phyloP scores from a whole-genome alignment of 1,140 invertebrate genomes.

The Leptonema lineaticorne region DNA sequence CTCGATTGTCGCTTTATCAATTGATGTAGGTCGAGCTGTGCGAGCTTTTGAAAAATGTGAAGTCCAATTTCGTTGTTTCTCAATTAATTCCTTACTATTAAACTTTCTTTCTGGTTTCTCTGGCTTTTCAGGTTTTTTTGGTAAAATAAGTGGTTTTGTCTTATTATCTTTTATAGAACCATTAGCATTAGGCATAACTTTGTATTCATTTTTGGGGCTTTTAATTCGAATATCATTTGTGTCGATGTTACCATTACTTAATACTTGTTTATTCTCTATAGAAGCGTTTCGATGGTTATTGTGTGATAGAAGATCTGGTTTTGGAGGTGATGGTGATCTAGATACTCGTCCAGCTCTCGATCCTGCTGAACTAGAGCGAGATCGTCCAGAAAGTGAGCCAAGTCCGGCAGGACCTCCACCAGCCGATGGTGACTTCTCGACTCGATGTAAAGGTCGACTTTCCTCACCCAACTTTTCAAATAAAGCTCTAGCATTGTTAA shows the following conservation, averaged over 20 bases:
- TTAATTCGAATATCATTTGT: conserved; percentile 7
- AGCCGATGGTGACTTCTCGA: conserved; percentile 55
- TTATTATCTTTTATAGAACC: conserved; percentile 46
- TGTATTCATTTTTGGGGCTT: conserved; percentile 19
- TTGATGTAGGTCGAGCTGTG: conserved; percentile 62
- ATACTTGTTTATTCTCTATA: conserved; percentile 23
- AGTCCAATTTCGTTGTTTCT: conserved; percentile 89
- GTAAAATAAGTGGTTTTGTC: conserved; percentile 57
- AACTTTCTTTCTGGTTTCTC: conserved; percentile 80
- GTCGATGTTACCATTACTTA: conserved; percentile 31
- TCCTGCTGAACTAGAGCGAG: conserved; percentile 60
- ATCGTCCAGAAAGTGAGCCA: conserved; percentile 62
- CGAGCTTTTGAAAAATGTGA: conserved; percentile 81
- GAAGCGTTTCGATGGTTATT: not conserved
- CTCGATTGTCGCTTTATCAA: conserved; percentile 49
- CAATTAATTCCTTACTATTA: conserved; percentile 81
- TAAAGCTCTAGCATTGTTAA: conserved; percentile 88
- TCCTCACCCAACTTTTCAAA: conserved; percentile 90
- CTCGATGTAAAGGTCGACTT: conserved; percentile 57
- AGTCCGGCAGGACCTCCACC: conserved; percentile 52
- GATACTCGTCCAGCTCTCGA: conserved; percentile 49
- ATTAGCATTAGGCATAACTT: conserved; percentile 44
- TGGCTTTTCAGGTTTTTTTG: conserved; percentile 72
- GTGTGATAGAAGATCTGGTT: conserved; percentile 13
- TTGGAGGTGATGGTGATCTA: conserved; percentile 53